Percentiles rank a stretch among this genome's conserved stretches.
phyloP scores from a whole-genome alignment of 1,140 invertebrate species.

The Chymomyza costata region DNA sequence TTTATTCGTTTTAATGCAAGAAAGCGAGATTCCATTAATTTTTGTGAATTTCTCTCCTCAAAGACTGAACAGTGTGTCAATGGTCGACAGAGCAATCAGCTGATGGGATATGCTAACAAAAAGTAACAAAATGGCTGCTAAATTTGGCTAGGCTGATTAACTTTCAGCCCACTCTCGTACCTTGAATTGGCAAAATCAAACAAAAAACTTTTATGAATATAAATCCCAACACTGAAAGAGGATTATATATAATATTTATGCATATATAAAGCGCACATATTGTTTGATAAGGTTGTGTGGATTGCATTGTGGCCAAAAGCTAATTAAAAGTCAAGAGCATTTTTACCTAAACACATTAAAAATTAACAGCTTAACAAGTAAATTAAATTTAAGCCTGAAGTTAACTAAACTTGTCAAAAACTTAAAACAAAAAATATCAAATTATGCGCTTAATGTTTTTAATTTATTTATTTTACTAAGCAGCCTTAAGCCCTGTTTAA shows the following conservation, averaged over 20 bases:
- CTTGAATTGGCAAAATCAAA: constrained; percentile 38
- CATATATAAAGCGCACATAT: background rate
- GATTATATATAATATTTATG: constrained; percentile 26
- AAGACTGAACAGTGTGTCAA: no score
- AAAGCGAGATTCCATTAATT: no score
- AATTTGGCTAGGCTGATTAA: no score
- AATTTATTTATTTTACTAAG: no score
- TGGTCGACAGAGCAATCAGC: no score
- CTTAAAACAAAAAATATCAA: background rate
- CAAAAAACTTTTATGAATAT: constrained; percentile 66
- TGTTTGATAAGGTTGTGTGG: constrained; percentile 15
- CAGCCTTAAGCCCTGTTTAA: no score
- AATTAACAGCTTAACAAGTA: constrained; percentile 28
- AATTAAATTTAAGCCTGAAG: constrained; percentile 7
- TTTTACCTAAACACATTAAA: constrained; percentile 30
- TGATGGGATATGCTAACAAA: no score
- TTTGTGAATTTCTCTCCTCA: no score
- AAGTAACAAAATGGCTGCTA: no score
- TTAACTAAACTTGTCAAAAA: no score
- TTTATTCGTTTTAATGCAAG: no score
- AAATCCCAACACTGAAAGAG: constrained; percentile 32
- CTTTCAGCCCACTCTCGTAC: background rate
- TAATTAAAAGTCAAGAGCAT: constrained; percentile 47
- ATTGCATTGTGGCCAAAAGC: constrained; percentile 3
- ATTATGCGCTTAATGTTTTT: no score